Evolutionary conservation across 2,113 vertebrate species (phyloP), one percentile per base, ranked within the genome.

Genomic region (Pterocles orientalis): DNA sequence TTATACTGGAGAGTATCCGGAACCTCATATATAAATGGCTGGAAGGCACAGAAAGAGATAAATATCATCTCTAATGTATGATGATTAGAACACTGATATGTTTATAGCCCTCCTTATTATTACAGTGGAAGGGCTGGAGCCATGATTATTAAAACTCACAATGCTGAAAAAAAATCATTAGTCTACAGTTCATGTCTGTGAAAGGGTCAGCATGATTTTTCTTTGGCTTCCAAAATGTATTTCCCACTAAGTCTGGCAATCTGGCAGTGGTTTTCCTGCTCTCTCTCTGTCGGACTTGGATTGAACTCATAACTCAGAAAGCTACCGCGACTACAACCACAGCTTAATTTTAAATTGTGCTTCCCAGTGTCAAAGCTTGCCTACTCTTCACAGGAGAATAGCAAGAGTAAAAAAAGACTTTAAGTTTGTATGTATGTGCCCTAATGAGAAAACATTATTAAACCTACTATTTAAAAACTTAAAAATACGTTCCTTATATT

Each of bases 141-240:
- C 65, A 93, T 79, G 70, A 90, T 75, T 80, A 76, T 86, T 85
- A 95, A 93, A 96, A 91, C 53, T 68, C 82, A 69, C 21, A 88
- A 86, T 33, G 65, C 0, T 51, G 68, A 24, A 93, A 94, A 96
- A 94, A 93, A 86, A 64, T 60, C 6, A 10, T 64, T 65, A 94
- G 28, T 68, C 88, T 26, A 91, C 50, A 91, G 51, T 80, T 95
- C 47, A 66, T 39, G 45, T 47, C 65, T 86, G 77, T 78, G 84
- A 85, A 96, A 71, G 25, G 76, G 60, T 71, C 76, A 82, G 39
- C n/a, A 62, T 16, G 26, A 78, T 66, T 85, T 88, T 61, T 62
- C 43, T 88, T 66, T 53, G n/a, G 26, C 48, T 75, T 81, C 57
- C 65, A 72, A 88, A 78, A 78, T 24, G 23, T 28, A 76, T 43